Evolutionary conservation across 2,888 invertebrate species (phyloP).

Genomic region (Lasioglossum zephyrum): DNA sequence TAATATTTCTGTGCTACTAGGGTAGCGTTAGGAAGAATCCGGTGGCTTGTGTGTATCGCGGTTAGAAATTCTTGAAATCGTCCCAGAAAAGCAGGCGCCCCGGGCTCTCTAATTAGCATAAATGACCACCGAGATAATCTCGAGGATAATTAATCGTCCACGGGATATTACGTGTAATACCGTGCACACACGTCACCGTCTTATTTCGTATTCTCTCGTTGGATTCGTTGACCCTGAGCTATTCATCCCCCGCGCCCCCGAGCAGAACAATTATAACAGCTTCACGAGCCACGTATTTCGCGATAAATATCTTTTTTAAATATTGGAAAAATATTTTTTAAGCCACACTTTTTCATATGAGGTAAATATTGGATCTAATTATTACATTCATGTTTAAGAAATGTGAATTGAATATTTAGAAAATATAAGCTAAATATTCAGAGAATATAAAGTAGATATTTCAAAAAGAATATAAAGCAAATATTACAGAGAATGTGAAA

Average conservation of each 20-base stretch:
- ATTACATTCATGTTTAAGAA: no score
- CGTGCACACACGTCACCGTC: neutral
- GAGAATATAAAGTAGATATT: no score
- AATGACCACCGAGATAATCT: neutral
- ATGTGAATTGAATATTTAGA: no score
- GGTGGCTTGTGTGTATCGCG: neutral
- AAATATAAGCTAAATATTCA: no score
- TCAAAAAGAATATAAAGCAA: no score
- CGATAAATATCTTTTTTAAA: no score
- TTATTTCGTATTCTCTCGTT: neutral
- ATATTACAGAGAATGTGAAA: no score
- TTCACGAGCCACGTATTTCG: neutral
- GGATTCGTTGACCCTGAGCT: slow-evolving; percentile 1
- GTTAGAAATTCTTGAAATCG: slow-evolving; percentile 13
- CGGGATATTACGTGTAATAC: neutral
- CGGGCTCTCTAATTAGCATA: slow-evolving; percentile 9
- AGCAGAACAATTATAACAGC: neutral
- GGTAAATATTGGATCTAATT: no score
- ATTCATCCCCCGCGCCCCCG: neutral
- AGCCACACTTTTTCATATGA: no score
- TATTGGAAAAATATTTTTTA: no score
- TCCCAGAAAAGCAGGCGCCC: neutral
- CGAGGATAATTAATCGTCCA: neutral
- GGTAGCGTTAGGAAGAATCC: neutral
- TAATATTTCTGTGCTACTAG: no score